Percentiles rank a stretch among this genome's conserved stretches.
These are phyloP conservation scores for Pinctada fucata DNA, from an alignment of 2,888 invertebrate genomes.

Conservation along the genomic window DNA sequence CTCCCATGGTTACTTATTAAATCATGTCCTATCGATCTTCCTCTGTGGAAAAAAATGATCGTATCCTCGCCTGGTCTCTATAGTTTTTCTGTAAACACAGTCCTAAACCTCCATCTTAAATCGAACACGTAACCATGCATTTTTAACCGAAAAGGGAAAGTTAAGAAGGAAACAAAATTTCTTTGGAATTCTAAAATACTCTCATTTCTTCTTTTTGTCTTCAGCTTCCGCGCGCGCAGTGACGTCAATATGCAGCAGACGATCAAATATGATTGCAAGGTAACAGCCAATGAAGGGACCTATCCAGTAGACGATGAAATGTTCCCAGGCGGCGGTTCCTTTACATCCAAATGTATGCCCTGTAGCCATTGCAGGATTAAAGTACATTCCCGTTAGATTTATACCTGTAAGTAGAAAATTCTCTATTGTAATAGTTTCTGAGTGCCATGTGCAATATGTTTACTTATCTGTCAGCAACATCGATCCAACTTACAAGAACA, in stretches of 20 bases:
- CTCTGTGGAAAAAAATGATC: too few relatives aligned
- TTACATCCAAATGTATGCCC: constrained; percentile 92
- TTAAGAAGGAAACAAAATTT: too few relatives aligned
- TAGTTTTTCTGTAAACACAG: too few relatives aligned
- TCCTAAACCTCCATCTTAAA: too few relatives aligned
- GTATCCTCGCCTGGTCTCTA: too few relatives aligned
- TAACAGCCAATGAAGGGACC: constrained; percentile 84
- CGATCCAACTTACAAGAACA: neutral
- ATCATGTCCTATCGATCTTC: too few relatives aligned
- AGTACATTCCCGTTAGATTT: constrained; percentile 94
- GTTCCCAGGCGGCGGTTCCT: constrained; percentile 89
- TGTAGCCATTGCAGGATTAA: constrained; percentile 94
- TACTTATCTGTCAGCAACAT: neutral
- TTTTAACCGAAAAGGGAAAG: too few relatives aligned
- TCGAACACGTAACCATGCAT: too few relatives aligned
- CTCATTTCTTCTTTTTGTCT: constrained; percentile 42
- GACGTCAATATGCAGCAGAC: constrained; percentile 59
- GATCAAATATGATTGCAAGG: constrained; percentile 57
- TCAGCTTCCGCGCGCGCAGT: constrained; percentile 35
- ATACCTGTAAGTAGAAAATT: constrained; percentile 82
- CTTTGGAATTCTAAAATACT: too few relatives aligned
- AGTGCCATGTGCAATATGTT: neutral
- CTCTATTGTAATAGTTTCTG: too few relatives aligned
- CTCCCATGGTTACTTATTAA: too few relatives aligned
- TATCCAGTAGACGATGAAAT: constrained; percentile 93